Evolutionary conservation across 2,113 vertebrate genomes (phyloP).

Genomic region (Neopipo cinnamomea): DNA sequence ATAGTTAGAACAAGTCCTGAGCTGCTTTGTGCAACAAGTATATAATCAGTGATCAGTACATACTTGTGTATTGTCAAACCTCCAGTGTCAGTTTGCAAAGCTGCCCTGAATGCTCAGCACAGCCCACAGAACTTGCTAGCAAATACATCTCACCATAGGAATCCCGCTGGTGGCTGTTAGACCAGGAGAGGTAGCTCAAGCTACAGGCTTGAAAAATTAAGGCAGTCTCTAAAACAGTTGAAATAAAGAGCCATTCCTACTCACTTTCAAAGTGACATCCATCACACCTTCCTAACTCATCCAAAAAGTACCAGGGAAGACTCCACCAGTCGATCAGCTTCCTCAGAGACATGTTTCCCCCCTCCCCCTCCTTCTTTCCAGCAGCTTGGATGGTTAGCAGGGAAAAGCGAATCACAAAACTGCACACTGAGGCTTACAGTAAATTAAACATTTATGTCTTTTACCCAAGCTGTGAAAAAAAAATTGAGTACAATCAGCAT

Average conservation of each 20-base stretch:
- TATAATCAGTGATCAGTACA: neutral
- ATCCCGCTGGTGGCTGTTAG: no score
- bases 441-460: neutral
- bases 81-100: neutral
- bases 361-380: neutral
- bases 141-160: neutral
- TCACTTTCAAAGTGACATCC: neutral
- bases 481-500: neutral
- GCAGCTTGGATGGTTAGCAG: neutral
- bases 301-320: neutral
- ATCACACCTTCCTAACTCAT: neutral
- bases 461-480: neutral
- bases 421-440: neutral
- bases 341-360: neutral
- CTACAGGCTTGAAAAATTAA: neutral
- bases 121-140: accelerated
- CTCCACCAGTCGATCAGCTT: neutral
- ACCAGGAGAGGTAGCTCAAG: neutral
- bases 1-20: neutral
- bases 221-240: neutral
- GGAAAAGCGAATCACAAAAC: neutral
- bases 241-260: neutral
- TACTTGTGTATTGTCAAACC: neutral
- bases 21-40: neutral
- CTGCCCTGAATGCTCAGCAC: neutral